phyloP scores from a whole-genome alignment of 1,140 invertebrate genomes.

The Mycetomoellerius zeteki region DNA sequence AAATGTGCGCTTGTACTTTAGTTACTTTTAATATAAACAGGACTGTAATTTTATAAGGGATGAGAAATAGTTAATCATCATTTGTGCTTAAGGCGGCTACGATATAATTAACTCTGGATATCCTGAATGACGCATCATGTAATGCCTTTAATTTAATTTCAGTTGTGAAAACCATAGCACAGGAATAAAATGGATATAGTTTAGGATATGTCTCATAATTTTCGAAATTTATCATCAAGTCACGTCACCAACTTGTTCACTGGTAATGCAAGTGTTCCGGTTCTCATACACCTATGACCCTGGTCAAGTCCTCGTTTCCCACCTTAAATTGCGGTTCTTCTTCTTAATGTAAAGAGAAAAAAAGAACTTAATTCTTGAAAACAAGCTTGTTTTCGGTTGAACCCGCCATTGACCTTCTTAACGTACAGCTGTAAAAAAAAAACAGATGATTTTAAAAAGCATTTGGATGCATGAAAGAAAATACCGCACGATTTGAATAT shows the following conservation, averaged over 20 bases:
- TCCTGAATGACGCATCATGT: background rate
- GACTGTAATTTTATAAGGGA: background rate
- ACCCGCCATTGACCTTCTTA: background rate
- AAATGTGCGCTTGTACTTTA: background rate
- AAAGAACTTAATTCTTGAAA: slow-evolving; percentile 77
- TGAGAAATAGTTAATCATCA: background rate
- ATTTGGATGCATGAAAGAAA: background rate
- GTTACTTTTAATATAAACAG: background rate
- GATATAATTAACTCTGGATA: background rate
- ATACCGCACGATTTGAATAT: background rate
- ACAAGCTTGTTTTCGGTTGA: slow-evolving; percentile 53
- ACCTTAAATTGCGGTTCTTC: slow-evolving; percentile 81
- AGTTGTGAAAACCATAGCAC: background rate
- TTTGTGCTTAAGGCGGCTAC: background rate
- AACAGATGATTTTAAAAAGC: slow-evolving; percentile 20
- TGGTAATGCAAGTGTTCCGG: slow-evolving; percentile 79
- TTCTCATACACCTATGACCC: slow-evolving; percentile 83
- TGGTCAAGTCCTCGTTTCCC: slow-evolving; percentile 77
- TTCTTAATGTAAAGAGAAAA: slow-evolving; percentile 19
- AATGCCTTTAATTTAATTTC: slow-evolving; percentile 2
- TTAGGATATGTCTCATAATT: slow-evolving; percentile 4
- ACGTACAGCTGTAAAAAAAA: background rate
- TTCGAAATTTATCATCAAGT: slow-evolving; percentile 59
- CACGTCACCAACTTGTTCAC: slow-evolving; percentile 76
- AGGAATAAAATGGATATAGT: background rate